Evolutionary conservation across 2,113 vertebrate genomes (phyloP), one percentile per base, ranked within the genome.

Genomic region (Bos indicus): DNA sequence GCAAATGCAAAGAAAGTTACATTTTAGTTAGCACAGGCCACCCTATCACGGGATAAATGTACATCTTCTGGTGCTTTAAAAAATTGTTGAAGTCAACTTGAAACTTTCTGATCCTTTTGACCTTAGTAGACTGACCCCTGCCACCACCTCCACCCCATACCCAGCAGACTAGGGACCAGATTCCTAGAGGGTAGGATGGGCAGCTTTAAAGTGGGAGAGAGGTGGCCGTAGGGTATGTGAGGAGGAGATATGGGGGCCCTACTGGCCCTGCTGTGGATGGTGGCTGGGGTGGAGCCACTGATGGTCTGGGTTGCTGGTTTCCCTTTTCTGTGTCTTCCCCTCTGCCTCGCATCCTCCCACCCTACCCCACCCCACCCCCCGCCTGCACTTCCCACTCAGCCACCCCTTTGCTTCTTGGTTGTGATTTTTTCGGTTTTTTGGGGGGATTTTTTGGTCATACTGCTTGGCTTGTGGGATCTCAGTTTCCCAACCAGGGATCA

Each of bases 21-120:
- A 91, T 91, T 89, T 92, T 95, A 90, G 92, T 90, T 96, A 98
- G 93, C 83, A 83, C 51, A 92, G 88, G 48, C 83, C 9, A 33
- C 52, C 96, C 36, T 80, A 26, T 9, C 46, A 7, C 15, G 7
- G 33, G 52, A 26, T 40, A 88, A 95, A 92, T n/a, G 77, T 40
- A 56, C 19, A 8, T 94, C 93, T 97, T 87, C 84, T 82, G 60
- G 52, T 57, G 67, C 62, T 96, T 96, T 71, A 14, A 59, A 94
- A 92, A 94, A 48, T 19, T n/a, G 33, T 46, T 67, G 56, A 87
- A 4, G 26, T 91, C 91, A 51, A 33, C 52, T 71, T 52, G 90
- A 93, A 92, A 59, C 81, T 33, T 82, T 48, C 64, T 4, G 28
- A 36, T 80, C 19, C 91, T 40, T 97, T 57, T 91, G 62, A 88